phyloP scores from a whole-genome alignment of 2,888 invertebrate species.

The Lepidonotus clava region DNA sequence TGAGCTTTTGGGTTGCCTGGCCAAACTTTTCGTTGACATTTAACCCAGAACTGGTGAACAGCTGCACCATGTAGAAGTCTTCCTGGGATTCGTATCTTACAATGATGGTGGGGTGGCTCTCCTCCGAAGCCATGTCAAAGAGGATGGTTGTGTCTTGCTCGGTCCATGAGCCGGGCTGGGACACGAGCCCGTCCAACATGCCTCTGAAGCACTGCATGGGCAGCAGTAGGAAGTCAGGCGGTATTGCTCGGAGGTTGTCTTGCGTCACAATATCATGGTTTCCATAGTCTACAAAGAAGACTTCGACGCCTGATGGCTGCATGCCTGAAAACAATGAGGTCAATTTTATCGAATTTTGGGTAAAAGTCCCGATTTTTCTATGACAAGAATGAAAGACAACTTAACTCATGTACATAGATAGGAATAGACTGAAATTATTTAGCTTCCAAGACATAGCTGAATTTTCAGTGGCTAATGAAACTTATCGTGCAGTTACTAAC shows the following conservation, averaged over 20 bases:
- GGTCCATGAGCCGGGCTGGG: neutral
- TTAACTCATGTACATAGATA: too few relatives aligned
- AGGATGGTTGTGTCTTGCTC: neutral
- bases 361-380: too few relatives aligned
- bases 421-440: too few relatives aligned
- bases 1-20: neutral
- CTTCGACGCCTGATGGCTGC: constrained; percentile 66
- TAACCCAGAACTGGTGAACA: constrained; percentile 66
- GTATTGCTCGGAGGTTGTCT: constrained; percentile 66
- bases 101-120: neutral
- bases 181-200: neutral
- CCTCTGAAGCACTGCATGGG: constrained; percentile 66
- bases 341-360: too few relatives aligned
- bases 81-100: neutral
- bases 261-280: constrained; percentile 68
- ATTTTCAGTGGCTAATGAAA: too few relatives aligned
- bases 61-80: constrained; percentile 66
- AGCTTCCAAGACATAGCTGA: too few relatives aligned
- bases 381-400: too few relatives aligned
- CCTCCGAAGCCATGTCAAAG: constrained; percentile 4
- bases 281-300: constrained; percentile 79
- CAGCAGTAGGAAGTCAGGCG: constrained; percentile 58
- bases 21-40: constrained; percentile 72
- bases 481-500: too few relatives aligned
- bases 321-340: constrained; percentile 6